Evolutionary conservation across 2,113 vertebrate species (phyloP).

Genomic region (Coptodon rendalli): DNA sequence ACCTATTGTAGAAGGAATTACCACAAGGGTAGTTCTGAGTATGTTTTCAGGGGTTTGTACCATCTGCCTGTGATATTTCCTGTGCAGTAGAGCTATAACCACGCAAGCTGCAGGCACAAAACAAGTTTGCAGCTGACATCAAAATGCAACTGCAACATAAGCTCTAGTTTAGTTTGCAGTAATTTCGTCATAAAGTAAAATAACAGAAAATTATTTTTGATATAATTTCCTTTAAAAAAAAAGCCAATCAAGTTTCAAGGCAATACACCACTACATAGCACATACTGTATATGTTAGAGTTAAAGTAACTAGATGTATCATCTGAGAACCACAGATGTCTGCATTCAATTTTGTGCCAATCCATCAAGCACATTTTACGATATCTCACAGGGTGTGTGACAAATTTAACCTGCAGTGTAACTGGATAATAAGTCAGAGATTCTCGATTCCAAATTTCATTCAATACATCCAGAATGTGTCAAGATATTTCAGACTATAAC

Average conservation of each 20-base stretch:
- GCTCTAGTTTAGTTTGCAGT: fast-evolving
- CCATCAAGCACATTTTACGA: neutral
- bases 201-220: neutral
- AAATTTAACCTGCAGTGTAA: neutral
- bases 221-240: neutral
- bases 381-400: neutral
- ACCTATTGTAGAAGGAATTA: neutral
- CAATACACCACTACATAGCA: neutral
- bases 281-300: neutral
- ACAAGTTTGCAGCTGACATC: neutral
- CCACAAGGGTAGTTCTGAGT: neutral
- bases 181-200: neutral
- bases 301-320: neutral
- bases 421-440: neutral
- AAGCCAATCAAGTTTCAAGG: neutral
- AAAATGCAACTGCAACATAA: neutral
- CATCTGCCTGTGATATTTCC: neutral
- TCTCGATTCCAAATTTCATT: neutral
- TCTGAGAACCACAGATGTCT: neutral
- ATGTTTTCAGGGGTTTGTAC: neutral
- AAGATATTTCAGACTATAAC: neutral
- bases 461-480: neutral
- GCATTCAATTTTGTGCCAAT: neutral
- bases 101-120: neutral
- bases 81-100: neutral